Conservation (phyloP, 2,113 vertebrate genomes). For the Dryoscopus gambensis region DNA sequence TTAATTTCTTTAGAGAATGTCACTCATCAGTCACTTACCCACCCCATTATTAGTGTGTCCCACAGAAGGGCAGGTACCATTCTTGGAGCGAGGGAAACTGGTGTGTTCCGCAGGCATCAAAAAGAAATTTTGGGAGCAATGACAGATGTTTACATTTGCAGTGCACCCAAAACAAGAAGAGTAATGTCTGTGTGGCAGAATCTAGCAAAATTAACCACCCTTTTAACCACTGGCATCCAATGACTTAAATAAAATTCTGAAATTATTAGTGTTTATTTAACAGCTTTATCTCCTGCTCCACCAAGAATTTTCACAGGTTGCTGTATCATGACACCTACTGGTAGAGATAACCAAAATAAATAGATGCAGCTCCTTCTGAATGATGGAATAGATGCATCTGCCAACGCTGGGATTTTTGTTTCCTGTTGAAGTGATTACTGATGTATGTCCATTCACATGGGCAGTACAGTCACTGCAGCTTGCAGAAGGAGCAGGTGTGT, state of each 20-base stretch:
- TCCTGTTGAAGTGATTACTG: background rate
- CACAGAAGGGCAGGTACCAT: background rate
- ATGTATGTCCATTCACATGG: accelerated
- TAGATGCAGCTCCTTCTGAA: background rate
- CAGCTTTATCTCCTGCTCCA: background rate
- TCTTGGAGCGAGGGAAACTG: background rate
- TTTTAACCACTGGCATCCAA: background rate
- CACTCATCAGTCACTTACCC: background rate
- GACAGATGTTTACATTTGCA: background rate
- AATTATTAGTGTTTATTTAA: background rate
- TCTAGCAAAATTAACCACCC: background rate
- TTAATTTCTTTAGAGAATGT: background rate
- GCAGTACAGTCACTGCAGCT: background rate
- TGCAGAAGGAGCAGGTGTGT: background rate
- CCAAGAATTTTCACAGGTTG: slow-evolving; percentile 52
- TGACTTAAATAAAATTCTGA: background rate
- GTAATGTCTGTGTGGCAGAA: background rate
- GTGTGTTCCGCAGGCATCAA: background rate
- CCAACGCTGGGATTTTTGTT: background rate
- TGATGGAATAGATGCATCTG: background rate
- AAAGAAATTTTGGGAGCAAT: background rate
- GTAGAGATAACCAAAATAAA: slow-evolving; percentile 29
- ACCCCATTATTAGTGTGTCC: background rate
- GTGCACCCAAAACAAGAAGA: background rate
- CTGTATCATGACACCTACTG: slow-evolving; percentile 71